Evolutionary conservation across 2,888 invertebrate genomes (phyloP), one percentile per base, ranked within the genome.

Genomic region (Brassicogethes aeneus): DNA sequence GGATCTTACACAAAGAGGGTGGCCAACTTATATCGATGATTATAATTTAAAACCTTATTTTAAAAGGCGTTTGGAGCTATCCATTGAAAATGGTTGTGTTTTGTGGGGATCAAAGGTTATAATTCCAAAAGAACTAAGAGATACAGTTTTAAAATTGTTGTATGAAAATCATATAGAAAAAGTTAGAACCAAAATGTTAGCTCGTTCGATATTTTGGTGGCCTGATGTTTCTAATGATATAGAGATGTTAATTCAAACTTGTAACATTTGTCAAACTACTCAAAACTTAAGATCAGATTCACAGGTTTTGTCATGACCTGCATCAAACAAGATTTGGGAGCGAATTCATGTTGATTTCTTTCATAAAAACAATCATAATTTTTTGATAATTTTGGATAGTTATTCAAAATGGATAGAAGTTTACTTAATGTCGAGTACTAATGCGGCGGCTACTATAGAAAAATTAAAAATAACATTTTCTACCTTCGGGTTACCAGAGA

Each of bases 11-110:
- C 17, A 36, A 33, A 35, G 36, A 5, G 45, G 45, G 15, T 45
- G 43, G 43, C 43, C 45, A 10, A 16, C 34, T 16, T 37, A 41
- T n/a, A 41, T 41, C 10, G 7, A 10, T 15, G 31, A 44, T 39
- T 8, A n/a, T 8, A 17, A 36, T 10, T 29, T 36, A 17, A 31
- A 44, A 32, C 34, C 42, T n/a, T 44, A 42, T 39, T 44, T 38
- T 39, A 12, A 5, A 34, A 44, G 34, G 16, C 14, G 45, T 16
- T 38, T 38, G 37, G 39, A 44, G n/a, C 14, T 42, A 16, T 44
- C 39, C 8, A 15, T 42, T 13, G 40, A 41, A 31, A 12, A 29
- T 10, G 16, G 32, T 12, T 43, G 40, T 36, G 5, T 42, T 2
- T 33, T 40, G 38, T 2, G 14, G 15, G 42, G 42, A 10, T 40